Evolutionary conservation across 2,797 vertebrate species (phyloP).

Genomic region (Dendrocincla tyrannina): DNA sequence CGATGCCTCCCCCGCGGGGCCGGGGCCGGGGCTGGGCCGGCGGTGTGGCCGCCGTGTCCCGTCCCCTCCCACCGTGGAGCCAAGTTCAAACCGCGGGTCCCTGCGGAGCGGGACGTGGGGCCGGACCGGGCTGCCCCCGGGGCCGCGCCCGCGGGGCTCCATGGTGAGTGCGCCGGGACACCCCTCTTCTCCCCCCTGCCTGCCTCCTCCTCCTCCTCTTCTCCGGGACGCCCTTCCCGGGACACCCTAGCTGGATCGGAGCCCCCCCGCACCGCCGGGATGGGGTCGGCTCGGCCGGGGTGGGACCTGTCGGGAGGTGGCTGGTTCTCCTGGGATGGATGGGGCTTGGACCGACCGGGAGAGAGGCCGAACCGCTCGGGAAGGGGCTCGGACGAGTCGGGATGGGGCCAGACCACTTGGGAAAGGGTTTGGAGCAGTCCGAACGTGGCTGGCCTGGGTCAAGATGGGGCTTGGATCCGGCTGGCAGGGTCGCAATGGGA

Average conservation of each 20-base stretch:
- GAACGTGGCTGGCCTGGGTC: not conserved
- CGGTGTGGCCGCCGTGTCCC: not conserved
- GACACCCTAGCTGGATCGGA: rapidly evolving
- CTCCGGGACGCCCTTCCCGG: not conserved
- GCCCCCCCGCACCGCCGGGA: not conserved
- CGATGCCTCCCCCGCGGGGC: not conserved
- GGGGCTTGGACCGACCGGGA: not conserved
- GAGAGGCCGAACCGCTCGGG: not conserved
- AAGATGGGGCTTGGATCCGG: not conserved
- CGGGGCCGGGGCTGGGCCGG: slow-evolving; percentile 6
- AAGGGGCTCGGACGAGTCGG: not conserved
- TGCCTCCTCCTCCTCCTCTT: not conserved
- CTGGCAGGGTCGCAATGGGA: not conserved
- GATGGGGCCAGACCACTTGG: not conserved
- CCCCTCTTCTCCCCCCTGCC: not conserved
- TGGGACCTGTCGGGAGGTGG: not conserved
- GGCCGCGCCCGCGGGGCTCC: slow-evolving; percentile 25
- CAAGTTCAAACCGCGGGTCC: slow-evolving; percentile 51
- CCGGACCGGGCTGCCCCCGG: not conserved
- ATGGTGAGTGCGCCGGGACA: slow-evolving; percentile 31
- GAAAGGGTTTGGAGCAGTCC: not conserved
- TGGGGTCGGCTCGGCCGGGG: not conserved
- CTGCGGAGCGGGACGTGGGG: slow-evolving; percentile 26
- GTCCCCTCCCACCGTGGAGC: slow-evolving; percentile 58
- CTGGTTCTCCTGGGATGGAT: not conserved